phyloP scores from a whole-genome alignment of 2,888 invertebrate species.

The Taphrorychus bicolor region DNA sequence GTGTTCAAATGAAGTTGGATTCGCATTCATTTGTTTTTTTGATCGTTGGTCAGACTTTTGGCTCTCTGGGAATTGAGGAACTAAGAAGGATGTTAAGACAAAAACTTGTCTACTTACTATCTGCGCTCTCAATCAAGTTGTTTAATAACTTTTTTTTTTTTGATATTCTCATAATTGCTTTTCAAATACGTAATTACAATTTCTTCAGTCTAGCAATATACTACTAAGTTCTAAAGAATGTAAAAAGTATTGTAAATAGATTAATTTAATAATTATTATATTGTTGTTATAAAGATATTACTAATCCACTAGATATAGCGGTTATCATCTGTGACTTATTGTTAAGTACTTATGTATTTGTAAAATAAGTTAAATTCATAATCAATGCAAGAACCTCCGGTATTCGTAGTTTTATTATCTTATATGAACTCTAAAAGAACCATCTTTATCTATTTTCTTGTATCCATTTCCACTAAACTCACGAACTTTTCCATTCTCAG shows the following conservation, averaged over 20 bases:
- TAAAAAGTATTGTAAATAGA: slow-evolving; percentile 13
- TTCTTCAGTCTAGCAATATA: background rate
- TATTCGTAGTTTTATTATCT: background rate
- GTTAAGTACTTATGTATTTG: background rate
- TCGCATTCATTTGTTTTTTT: slow-evolving; percentile 48
- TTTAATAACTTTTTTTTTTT: background rate
- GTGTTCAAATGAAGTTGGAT: slow-evolving; percentile 57
- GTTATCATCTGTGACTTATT: background rate
- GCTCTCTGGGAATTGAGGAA: slow-evolving; percentile 55
- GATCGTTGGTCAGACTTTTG: slow-evolving; percentile 38
- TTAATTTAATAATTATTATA: background rate
- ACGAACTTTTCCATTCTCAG: background rate
- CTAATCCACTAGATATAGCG: background rate
- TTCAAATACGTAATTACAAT: background rate
- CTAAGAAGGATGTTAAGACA: slow-evolving; percentile 52
- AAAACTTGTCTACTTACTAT: slow-evolving; percentile 18
- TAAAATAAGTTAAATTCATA: slow-evolving; percentile 6
- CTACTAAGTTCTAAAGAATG: background rate
- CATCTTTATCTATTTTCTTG: background rate
- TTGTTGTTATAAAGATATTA: slow-evolving; percentile 2
- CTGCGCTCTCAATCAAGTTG: background rate
- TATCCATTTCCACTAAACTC: background rate
- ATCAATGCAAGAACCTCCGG: background rate
- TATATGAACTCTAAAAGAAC: background rate
- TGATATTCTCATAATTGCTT: background rate